Evolutionary conservation across 2,113 vertebrate species (phyloP).

Genomic region (Cercocebus atys): DNA sequence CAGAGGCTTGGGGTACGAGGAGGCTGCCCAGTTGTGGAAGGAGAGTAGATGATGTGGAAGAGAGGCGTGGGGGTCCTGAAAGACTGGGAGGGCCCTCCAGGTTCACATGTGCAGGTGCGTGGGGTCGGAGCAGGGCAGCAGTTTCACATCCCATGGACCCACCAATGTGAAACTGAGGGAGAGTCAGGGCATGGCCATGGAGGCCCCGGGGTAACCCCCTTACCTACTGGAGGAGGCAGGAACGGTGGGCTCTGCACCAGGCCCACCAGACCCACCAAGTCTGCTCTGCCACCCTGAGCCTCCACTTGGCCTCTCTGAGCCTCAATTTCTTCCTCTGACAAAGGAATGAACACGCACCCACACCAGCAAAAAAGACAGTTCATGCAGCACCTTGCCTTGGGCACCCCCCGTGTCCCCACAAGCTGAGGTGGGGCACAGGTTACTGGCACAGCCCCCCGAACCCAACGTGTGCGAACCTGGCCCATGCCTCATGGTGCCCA

Average conservation of each 20-base stretch:
- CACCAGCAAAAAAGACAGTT: accelerated
- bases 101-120: not conserved
- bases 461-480: not conserved
- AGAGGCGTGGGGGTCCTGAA: accelerated
- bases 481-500: not conserved
- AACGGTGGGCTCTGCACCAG: not conserved
- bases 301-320: not conserved
- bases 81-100: not conserved
- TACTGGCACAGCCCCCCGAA: not conserved
- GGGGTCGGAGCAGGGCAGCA: no score
- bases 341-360: accelerated
- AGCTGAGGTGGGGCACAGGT: not conserved
- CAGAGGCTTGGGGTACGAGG: accelerated
- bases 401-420: not conserved
- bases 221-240: not conserved
- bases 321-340: accelerated
- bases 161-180: not conserved
- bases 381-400: accelerated
- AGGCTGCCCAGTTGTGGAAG: accelerated
- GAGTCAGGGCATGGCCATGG: not conserved
- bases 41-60: not conserved
- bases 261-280: not conserved
- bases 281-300: not conserved
- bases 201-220: not conserved
- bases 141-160: not conserved